These are phyloP conservation scores for Dynastes tityus DNA, from an alignment of 2,888 invertebrate genomes.

Conservation along the genomic window DNA sequence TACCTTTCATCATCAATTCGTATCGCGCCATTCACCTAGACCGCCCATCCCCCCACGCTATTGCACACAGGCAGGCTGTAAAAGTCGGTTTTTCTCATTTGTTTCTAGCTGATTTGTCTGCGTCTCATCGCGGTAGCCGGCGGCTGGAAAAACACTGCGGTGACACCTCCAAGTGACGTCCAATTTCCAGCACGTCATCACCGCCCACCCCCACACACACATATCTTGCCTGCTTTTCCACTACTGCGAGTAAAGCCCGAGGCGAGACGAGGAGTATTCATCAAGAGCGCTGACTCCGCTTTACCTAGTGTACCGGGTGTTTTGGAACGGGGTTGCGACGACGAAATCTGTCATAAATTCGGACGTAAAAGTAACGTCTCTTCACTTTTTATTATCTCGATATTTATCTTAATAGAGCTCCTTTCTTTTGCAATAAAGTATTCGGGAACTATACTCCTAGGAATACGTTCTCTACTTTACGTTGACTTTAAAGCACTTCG, in stretches of 20 bases:
- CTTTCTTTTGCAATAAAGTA: constrained; percentile 13
- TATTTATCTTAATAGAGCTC: constrained; percentile 32
- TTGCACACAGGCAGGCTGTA: constrained; percentile 19
- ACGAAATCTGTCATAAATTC: constrained; percentile 33
- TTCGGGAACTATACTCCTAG: not conserved
- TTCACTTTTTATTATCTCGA: constrained; percentile 35
- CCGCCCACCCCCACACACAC: constrained; percentile 54
- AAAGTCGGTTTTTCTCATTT: constrained; percentile 61
- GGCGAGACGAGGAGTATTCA: constrained; percentile 52
- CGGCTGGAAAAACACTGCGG: constrained; percentile 69
- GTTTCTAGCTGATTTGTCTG: constrained; percentile 71
- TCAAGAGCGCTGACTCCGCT: constrained; percentile 41
- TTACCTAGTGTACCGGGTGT: constrained; percentile 39
- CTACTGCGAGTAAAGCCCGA: constrained; percentile 58
- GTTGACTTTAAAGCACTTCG: not conserved
- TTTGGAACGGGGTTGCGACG: constrained; percentile 8
- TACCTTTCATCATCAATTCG: constrained; percentile 43
- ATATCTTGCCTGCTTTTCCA: constrained; percentile 56
- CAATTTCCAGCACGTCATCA: constrained; percentile 71
- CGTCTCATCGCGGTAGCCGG: constrained; percentile 65
- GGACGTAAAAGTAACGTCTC: constrained; percentile 21
- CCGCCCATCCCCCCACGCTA: constrained; percentile 7
- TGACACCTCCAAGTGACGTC: constrained; percentile 72
- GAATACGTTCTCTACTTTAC: not conserved
- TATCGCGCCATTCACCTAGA: constrained; percentile 20